A percentile compares a stretch with the other conserved stretches of the same genome.
phyloP scores from a whole-genome alignment of 2,113 vertebrate species.

The Oreamnos americanus region DNA sequence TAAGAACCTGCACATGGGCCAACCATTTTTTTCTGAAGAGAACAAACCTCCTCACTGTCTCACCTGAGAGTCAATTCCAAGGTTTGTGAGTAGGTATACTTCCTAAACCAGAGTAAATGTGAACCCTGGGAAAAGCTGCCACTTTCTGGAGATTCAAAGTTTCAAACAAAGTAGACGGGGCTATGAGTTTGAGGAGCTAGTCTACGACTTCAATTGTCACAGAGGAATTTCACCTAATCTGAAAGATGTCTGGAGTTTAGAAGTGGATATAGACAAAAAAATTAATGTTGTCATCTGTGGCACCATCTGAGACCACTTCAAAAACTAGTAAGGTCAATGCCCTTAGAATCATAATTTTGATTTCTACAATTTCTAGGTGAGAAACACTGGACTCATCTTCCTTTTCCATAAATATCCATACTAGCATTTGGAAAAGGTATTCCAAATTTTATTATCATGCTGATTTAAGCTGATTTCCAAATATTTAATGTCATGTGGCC shows the following conservation, averaged over 20 bases:
- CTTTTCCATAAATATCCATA: background rate
- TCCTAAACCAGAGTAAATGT: background rate
- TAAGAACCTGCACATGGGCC: background rate
- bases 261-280: background rate
- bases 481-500: background rate
- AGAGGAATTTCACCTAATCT: background rate
- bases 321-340: background rate
- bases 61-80: background rate
- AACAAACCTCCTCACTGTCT: background rate
- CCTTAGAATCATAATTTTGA: background rate
- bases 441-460: background rate
- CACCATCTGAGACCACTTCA: background rate
- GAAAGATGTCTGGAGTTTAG: background rate
- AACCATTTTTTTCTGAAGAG: background rate
- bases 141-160: background rate
- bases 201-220: background rate
- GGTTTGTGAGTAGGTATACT: background rate
- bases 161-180: background rate
- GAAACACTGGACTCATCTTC: background rate
- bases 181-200: background rate
- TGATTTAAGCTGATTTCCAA: background rate
- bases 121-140: background rate
- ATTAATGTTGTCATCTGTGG: background rate
- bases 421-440: background rate
- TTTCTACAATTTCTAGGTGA: background rate